Evolutionary conservation across 2,797 vertebrate genomes (phyloP).

Genomic region (Allobates femoralis): DNA sequence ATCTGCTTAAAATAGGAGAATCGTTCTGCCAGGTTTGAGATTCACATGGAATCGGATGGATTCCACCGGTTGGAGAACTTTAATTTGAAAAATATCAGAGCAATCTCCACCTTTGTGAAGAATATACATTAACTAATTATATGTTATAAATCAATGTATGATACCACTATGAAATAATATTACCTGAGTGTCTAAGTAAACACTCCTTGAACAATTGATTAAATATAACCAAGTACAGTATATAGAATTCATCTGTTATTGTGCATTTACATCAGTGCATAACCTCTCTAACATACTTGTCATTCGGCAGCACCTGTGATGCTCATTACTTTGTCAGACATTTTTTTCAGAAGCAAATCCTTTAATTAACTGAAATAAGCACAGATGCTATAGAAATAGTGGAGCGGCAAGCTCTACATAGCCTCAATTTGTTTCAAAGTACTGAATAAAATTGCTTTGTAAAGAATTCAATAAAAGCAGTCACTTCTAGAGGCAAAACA

Average conservation of each 20-base stretch:
- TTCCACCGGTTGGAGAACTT: too few species aligned
- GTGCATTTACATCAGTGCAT: neutral
- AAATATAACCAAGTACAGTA: neutral
- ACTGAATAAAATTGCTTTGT: slow-evolving; percentile 27
- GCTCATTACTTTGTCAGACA: slow-evolving; percentile 7
- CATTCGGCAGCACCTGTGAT: slow-evolving; percentile 15
- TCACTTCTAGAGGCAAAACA: slow-evolving; percentile 20
- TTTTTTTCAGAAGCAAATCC: slow-evolving; percentile 33
- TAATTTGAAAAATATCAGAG: neutral
- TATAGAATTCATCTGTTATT: neutral
- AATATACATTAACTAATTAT: neutral
- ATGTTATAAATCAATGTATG: neutral
- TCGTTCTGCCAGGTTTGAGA: too few species aligned
- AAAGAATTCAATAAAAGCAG: slow-evolving; percentile 34
- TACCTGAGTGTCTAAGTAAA: neutral
- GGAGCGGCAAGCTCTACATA: slow-evolving; percentile 10
- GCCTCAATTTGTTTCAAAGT: slow-evolving; percentile 31
- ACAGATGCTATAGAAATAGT: slow-evolving; percentile 16
- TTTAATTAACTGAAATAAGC: slow-evolving; percentile 40
- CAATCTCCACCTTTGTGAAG: neutral
- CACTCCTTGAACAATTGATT: neutral
- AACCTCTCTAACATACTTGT: neutral
- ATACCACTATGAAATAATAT: neutral
- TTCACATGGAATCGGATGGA: too few species aligned
- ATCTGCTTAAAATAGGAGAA: too few species aligned